These are phyloP conservation scores for Megalops atlanticus DNA, from an alignment of 2,113 vertebrate genomes.

Conservation along the genomic window DNA sequence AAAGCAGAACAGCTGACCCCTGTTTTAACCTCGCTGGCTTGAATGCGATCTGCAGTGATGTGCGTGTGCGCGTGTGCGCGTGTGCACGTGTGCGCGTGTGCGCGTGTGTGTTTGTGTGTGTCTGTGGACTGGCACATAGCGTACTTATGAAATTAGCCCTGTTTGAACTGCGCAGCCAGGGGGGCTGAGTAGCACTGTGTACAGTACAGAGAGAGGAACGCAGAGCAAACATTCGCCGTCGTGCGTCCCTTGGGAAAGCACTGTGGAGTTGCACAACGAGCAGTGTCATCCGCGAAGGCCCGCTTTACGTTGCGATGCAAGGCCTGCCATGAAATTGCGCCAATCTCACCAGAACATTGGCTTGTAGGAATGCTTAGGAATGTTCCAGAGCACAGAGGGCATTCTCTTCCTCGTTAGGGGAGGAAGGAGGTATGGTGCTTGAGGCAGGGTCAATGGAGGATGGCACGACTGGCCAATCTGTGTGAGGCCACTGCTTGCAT, in stretches of 20 bases:
- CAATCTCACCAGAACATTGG: background rate
- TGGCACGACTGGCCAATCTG: too few species aligned
- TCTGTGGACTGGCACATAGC: background rate
- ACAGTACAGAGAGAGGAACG: background rate
- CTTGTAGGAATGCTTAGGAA: background rate
- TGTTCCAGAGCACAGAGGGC: background rate
- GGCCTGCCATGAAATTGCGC: background rate
- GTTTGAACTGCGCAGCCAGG: background rate
- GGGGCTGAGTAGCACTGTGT: background rate
- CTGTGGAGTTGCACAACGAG: background rate
- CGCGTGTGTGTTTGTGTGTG: background rate
- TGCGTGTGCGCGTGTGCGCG: background rate
- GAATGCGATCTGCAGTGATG: background rate
- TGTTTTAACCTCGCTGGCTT: background rate
- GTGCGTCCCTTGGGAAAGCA: background rate
- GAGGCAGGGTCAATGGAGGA: too few species aligned
- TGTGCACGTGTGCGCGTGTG: background rate
- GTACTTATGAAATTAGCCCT: background rate
- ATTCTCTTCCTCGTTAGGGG: too few species aligned
- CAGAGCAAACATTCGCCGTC: background rate
- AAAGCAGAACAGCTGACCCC: background rate
- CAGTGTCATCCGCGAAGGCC: background rate
- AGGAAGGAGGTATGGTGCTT: too few species aligned
- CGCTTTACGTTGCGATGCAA: background rate
- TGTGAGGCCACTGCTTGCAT: too few species aligned